A percentile compares a stretch with the other conserved stretches of the same genome.
Evolutionary conservation across 1,140 invertebrate species (phyloP).

Genomic region (Steinernema khuongi): DNA sequence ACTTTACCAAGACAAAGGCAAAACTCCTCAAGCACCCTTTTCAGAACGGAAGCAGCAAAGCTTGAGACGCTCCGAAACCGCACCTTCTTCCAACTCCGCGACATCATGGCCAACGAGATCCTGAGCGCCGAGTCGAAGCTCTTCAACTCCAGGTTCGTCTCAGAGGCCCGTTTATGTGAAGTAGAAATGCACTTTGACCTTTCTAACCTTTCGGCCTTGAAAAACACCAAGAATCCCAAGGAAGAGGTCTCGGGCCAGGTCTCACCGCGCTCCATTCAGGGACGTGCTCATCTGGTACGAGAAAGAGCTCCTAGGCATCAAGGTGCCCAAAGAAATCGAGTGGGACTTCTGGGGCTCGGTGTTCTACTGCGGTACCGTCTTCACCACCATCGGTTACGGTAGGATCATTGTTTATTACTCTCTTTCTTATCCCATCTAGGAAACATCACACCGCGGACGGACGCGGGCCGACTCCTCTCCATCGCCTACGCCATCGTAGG

Average conservation of each 20-base stretch:
- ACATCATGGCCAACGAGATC: constrained; percentile 29
- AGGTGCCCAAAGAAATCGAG: constrained; percentile 46
- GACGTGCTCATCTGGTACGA: constrained; percentile 50
- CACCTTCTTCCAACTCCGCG: constrained; percentile 22
- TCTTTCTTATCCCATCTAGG: constrained; percentile 75
- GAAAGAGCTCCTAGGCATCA: constrained; percentile 38
- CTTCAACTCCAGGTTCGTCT: background rate
- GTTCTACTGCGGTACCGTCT: constrained; percentile 80
- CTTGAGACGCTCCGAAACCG: constrained; percentile 33
- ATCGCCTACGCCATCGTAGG: constrained; percentile 89
- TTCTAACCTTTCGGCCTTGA: too few relatives aligned
- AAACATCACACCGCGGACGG: constrained; percentile 80
- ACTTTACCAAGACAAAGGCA: constrained; percentile 4
- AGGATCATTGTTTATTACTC: constrained; percentile 2
- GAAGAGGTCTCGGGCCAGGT: too few relatives aligned
- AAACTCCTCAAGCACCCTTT: constrained; percentile 17
- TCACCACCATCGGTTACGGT: constrained; percentile 75
- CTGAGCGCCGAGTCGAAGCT: constrained; percentile 17
- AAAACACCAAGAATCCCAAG: too few relatives aligned
- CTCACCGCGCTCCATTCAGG: constrained; percentile 43
- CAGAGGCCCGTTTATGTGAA: background rate
- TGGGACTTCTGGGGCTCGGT: constrained; percentile 89
- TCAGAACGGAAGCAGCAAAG: constrained; percentile 27
- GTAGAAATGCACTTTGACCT: constrained; percentile 1
- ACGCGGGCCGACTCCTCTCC: constrained; percentile 74